phyloP scores from a whole-genome alignment of 2,113 vertebrate genomes.

The Gymnorhina tibicen region DNA sequence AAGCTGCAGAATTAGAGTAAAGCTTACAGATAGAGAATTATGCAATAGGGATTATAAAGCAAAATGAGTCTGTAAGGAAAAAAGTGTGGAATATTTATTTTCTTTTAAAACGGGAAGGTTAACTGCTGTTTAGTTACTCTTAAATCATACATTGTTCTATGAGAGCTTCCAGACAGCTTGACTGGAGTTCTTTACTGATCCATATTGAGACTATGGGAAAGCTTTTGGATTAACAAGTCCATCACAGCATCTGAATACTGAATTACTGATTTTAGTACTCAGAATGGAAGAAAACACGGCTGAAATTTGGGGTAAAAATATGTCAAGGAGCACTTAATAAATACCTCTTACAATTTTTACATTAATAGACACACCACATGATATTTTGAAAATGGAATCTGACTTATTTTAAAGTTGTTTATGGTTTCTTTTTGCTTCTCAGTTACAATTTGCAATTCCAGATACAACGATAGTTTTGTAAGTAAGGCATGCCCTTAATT shows the following conservation, averaged over 20 bases:
- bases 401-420: neutral
- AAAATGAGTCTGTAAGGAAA: neutral
- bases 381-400: neutral
- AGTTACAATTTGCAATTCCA: neutral
- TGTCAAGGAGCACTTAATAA: neutral
- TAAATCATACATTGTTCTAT: neutral
- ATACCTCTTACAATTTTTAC: neutral
- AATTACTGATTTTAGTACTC: neutral
- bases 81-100: neutral
- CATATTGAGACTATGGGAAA: neutral
- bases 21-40: neutral
- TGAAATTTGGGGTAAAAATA: neutral
- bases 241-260: neutral
- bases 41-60: neutral
- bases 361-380: neutral
- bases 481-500: conserved; percentile 19
- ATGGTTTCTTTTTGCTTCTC: neutral
- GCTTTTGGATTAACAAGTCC: neutral
- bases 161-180: neutral
- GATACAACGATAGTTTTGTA: neutral
- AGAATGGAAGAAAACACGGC: neutral
- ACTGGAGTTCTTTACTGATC: neutral
- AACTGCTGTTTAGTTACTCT: neutral
- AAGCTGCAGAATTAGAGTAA: neutral
- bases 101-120: neutral